Evolutionary conservation across 92 coral and sea anemone species (phyloP).

Genomic region (Parazoanthus atlanticus): DNA sequence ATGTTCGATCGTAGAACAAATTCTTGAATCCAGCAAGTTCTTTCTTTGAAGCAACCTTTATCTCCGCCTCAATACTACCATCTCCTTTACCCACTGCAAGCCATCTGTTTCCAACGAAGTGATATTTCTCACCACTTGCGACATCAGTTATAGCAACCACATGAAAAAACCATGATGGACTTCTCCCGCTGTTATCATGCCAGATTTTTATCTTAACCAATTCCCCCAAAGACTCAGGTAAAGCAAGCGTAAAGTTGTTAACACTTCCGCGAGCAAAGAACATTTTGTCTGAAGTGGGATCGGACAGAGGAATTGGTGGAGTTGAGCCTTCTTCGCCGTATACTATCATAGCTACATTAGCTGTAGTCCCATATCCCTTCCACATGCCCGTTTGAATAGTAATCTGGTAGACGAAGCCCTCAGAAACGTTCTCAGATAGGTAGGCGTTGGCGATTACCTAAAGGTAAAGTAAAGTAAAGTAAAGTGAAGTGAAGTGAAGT

Average conservation of each 20-base stretch:
- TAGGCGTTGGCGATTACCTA: slow-evolving; percentile 79
- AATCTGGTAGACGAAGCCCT: slow-evolving; percentile 62
- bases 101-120: slow-evolving; percentile 85
- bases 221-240: slow-evolving; percentile 67
- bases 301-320: slow-evolving; percentile 67
- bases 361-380: slow-evolving; percentile 84
- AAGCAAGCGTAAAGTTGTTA: slow-evolving; percentile 73
- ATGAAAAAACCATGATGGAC: slow-evolving; percentile 83
- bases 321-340: slow-evolving; percentile 73
- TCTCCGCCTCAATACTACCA: slow-evolving; percentile 70
- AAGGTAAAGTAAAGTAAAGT: no score
- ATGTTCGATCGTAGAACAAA: slow-evolving; percentile 73
- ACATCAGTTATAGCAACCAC: slow-evolving; percentile 65
- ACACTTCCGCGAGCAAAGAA: slow-evolving; percentile 88
- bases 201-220: slow-evolving; percentile 70
- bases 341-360: slow-evolving; percentile 74
- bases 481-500: no score
- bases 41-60: slow-evolving; percentile 68
- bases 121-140: slow-evolving; percentile 51
- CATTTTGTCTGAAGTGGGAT: slow-evolving; percentile 56
- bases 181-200: slow-evolving; percentile 84
- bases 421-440: slow-evolving; percentile 53
- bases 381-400: slow-evolving; percentile 89
- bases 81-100: slow-evolving; percentile 84
- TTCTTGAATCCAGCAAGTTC: slow-evolving; percentile 79